phyloP scores from a whole-genome alignment of 2,888 invertebrate genomes.

The Dryobotodes eremita region DNA sequence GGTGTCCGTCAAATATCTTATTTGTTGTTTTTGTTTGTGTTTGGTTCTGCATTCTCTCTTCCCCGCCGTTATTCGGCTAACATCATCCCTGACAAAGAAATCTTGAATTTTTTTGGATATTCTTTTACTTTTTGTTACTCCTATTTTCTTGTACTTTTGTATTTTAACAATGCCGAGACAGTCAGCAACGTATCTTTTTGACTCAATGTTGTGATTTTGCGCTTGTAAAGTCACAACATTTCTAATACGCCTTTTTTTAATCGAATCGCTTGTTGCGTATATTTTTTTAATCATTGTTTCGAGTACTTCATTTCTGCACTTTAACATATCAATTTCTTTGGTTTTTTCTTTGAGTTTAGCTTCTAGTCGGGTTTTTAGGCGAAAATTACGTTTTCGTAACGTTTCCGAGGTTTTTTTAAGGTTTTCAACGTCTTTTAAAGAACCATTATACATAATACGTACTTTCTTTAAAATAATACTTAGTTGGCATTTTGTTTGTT shows the following conservation, averaged over 20 bases:
- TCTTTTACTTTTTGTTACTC: background rate
- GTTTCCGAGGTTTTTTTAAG: constrained; percentile 16
- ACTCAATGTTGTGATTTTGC: background rate
- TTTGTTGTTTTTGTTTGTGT: constrained; percentile 14
- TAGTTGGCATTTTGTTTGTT: background rate
- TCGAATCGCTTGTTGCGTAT: background rate
- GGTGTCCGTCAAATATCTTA: constrained; percentile 19
- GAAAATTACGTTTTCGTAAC: constrained; percentile 19
- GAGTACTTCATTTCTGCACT: constrained; percentile 1
- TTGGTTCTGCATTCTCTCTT: constrained; percentile 11
- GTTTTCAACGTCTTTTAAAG: constrained; percentile 7
- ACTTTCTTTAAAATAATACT: constrained; percentile 2
- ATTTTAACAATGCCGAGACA: background rate
- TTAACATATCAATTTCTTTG: background rate
- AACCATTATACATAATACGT: background rate
- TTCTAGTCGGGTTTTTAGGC: constrained; percentile 9
- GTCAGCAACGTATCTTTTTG: constrained; percentile 3
- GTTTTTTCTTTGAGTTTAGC: constrained; percentile 2
- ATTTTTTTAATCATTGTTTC: background rate
- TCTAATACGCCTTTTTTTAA: constrained; percentile 1
- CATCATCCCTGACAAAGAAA: constrained; percentile 7
- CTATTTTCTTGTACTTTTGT: constrained; percentile 1
- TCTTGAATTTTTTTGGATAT: constrained; percentile 4
- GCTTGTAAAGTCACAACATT: background rate
- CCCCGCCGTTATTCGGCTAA: background rate